These are phyloP conservation scores for Nesospiza acunhae DNA, from an alignment of 2,113 vertebrate genomes.

Conservation along the genomic window DNA sequence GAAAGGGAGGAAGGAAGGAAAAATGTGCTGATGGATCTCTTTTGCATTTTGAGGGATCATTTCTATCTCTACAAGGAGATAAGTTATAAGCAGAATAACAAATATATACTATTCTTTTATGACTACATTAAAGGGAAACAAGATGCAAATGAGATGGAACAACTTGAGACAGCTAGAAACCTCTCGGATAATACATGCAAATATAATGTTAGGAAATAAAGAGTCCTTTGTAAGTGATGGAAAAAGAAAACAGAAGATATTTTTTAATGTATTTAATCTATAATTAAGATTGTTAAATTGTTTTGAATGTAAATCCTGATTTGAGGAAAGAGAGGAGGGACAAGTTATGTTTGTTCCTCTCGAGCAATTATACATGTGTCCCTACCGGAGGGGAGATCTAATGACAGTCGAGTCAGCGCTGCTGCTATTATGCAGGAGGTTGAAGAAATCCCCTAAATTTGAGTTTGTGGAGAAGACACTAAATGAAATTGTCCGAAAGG, in stretches of 20 bases:
- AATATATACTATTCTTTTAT: background rate
- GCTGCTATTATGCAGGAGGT: background rate
- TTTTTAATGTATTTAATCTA: background rate
- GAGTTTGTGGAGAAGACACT: background rate
- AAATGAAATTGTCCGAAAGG: background rate
- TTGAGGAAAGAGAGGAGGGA: background rate
- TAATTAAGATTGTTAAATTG: background rate
- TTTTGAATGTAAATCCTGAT: background rate
- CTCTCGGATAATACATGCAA: accelerated
- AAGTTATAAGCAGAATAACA: background rate
- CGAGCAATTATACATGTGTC: background rate
- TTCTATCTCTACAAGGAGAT: background rate
- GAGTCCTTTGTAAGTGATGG: background rate
- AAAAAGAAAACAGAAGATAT: background rate
- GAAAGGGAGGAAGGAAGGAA: background rate
- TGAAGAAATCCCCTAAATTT: background rate
- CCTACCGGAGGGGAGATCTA: background rate
- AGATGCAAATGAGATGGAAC: background rate
- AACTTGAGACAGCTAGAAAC: background rate
- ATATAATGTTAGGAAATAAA: background rate
- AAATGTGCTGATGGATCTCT: background rate
- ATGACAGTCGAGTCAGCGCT: background rate
- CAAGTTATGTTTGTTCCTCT: accelerated
- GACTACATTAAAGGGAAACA: background rate
- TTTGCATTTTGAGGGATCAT: background rate